Evolutionary conservation across 2,797 vertebrate species (phyloP).

Genomic region (Lemur catta): DNA sequence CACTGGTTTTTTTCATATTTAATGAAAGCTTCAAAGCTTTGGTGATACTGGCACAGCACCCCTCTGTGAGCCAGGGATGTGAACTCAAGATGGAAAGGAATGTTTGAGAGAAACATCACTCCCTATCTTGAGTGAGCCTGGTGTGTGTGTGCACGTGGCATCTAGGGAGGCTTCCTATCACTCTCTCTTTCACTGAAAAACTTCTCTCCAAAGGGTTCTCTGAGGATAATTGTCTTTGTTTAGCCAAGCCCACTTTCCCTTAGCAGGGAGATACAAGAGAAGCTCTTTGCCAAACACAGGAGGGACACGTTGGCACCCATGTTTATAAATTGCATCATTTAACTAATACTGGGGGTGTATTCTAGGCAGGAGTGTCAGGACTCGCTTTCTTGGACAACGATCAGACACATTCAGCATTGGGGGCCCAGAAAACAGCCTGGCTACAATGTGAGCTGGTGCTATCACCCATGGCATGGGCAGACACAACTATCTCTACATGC

Average conservation of each 20-base stretch:
- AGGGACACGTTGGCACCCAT: neutral
- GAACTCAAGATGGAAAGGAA: neutral
- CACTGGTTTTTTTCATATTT: neutral
- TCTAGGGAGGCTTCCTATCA: neutral
- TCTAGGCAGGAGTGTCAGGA: neutral
- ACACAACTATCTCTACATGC: neutral
- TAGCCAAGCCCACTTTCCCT: neutral
- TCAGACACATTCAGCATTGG: neutral
- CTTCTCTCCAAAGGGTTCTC: neutral
- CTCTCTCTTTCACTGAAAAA: neutral
- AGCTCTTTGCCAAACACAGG: neutral
- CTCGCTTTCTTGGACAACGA: neutral
- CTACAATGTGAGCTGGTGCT: neutral
- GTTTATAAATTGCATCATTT: neutral
- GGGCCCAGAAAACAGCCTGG: neutral
- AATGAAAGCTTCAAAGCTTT: neutral
- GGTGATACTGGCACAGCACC: neutral
- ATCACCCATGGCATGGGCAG: no score
- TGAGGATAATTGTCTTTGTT: neutral
- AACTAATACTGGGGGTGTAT: neutral
- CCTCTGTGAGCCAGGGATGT: neutral
- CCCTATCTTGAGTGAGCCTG: neutral
- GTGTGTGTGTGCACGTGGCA: accelerated
- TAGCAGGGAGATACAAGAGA: neutral
- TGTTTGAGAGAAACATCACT: neutral